Percentiles rank a stretch among this genome's conserved stretches.
phyloP scores from a whole-genome alignment of 2,888 invertebrate species.

The Parascotia fuliginaria region DNA sequence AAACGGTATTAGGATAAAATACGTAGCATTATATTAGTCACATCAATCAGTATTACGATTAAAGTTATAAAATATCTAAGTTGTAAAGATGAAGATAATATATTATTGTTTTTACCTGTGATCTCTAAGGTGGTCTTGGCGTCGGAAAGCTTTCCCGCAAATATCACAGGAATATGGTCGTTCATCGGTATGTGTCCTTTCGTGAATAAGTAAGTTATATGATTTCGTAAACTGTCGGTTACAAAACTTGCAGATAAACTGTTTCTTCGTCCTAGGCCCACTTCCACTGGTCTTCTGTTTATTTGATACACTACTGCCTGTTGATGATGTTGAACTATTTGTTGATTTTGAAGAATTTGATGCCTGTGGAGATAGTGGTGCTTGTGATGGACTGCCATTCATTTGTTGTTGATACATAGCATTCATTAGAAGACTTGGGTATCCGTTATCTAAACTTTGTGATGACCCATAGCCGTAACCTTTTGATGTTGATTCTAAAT shows the following conservation, averaged over 20 bases:
- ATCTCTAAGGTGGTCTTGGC: constrained; percentile 98
- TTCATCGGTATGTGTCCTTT: constrained; percentile 98
- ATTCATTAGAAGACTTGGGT: constrained; percentile 90
- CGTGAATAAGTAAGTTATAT: constrained; percentile 98
- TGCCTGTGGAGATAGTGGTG: constrained; percentile 75
- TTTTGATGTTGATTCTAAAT: constrained; percentile 77
- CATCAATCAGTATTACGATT: constrained; percentile 1
- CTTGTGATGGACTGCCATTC: constrained; percentile 77
- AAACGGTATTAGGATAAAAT: constrained; percentile 9
- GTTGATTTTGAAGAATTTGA: constrained; percentile 79
- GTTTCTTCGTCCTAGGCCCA: constrained; percentile 96
- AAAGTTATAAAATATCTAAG: constrained; percentile 1
- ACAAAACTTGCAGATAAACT: constrained; percentile 99
- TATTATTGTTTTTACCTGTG: constrained; percentile 89
- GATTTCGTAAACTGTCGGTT: constrained; percentile 99
- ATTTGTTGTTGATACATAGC: constrained; percentile 87
- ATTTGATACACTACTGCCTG: constrained; percentile 73
- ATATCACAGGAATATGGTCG: constrained; percentile 99
- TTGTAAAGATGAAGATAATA: constrained; percentile 32
- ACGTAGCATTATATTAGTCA: constrained; percentile 10
- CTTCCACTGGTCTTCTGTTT: constrained; percentile 80
- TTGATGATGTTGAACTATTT: constrained; percentile 78
- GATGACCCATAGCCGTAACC: constrained; percentile 77
- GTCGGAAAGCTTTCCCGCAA: constrained; percentile 98
- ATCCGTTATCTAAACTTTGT: constrained; percentile 88